Evolutionary conservation across 2,113 vertebrate genomes (phyloP).

Genomic region (Heptranchias perlo): DNA sequence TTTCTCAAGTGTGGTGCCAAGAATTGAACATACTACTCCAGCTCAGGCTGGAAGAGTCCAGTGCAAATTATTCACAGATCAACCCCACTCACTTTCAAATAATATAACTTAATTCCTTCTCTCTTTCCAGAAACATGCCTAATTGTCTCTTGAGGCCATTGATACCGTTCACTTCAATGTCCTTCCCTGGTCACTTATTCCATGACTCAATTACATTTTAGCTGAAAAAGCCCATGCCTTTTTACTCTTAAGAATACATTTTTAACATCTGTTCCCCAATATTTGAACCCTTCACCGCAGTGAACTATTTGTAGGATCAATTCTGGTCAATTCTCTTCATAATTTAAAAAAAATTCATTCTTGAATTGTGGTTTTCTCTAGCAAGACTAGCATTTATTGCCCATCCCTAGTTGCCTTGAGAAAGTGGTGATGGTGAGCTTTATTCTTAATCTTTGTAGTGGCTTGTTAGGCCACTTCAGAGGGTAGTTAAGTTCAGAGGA

Average conservation of each 20-base stretch:
- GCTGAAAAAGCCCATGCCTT: no score
- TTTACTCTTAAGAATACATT: no score
- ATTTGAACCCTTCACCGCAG: neutral
- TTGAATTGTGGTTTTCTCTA: neutral
- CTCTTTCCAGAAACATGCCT: no score
- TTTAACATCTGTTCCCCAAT: no score
- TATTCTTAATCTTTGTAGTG: neutral
- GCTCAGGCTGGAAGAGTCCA: no score
- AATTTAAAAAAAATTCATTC: neutral
- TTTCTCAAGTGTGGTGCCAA: no score
- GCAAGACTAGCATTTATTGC: neutral
- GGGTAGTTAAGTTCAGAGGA: neutral
- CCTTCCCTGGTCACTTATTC: neutral
- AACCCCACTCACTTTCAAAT: no score
- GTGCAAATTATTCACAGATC: no score
- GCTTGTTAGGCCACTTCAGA: neutral
- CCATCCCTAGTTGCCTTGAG: neutral
- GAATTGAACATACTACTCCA: no score
- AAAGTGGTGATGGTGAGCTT: neutral
- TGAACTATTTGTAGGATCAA: neutral
- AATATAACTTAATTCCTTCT: no score
- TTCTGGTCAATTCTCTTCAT: neutral
- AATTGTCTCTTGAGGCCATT: neutral
- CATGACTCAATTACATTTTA: no score
- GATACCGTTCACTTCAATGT: neutral